Evolutionary conservation across 1,140 invertebrate genomes (phyloP).

Genomic region (Zaprionus africanus): DNA sequence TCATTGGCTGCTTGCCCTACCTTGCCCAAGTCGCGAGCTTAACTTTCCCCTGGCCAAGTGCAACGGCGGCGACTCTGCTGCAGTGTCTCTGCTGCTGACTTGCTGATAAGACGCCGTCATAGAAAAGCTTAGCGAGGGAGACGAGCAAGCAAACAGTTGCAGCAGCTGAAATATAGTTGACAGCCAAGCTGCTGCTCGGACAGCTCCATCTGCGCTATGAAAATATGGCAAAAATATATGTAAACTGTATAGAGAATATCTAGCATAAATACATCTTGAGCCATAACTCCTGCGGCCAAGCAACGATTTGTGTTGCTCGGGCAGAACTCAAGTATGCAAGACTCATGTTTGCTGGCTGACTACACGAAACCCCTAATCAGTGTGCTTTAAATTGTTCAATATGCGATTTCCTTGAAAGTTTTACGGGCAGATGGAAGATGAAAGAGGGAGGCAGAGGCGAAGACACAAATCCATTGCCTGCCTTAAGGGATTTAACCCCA

Average conservation of each 20-base stretch:
- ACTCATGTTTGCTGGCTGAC: slow-evolving; percentile 9
- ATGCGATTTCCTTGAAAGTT: slow-evolving; percentile 31
- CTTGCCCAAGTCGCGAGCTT: neutral
- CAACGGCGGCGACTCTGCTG: slow-evolving; percentile 26
- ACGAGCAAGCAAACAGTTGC: neutral
- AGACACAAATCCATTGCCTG: slow-evolving; percentile 65
- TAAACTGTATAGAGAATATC: neutral
- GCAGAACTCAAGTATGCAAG: neutral
- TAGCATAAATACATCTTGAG: too few relatives aligned
- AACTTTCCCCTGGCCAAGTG: neutral
- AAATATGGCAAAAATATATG: slow-evolving; percentile 7
- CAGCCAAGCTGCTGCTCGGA: slow-evolving; percentile 8
- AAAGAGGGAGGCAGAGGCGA: neutral
- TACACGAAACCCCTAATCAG: slow-evolving; percentile 17
- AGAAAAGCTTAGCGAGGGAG: slow-evolving; percentile 35
- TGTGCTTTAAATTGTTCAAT: slow-evolving; percentile 42
- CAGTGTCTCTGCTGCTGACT: slow-evolving; percentile 69
- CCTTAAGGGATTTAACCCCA: slow-evolving; percentile 74
- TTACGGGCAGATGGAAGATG: neutral
- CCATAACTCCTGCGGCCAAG: neutral
- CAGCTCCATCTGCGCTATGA: neutral
- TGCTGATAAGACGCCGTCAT: slow-evolving; percentile 63
- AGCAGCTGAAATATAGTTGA: slow-evolving; percentile 22
- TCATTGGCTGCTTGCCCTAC: neutral
- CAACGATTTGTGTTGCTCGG: slow-evolving; percentile 11